Conservation (phyloP, 1,140 invertebrate species). For the Meloidogyne exigua region DNA sequence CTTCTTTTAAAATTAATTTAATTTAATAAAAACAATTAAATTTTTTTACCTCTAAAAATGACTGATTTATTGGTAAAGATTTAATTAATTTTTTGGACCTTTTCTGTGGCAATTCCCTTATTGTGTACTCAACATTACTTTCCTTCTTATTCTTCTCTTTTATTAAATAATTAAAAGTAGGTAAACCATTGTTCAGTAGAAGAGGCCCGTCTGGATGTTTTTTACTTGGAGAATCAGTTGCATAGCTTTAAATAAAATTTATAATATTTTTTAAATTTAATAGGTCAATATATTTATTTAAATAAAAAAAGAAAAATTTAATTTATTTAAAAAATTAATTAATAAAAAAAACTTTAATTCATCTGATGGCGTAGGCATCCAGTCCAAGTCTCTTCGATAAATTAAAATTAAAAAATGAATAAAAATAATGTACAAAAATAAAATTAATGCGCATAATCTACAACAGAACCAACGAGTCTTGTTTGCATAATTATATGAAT, state of each 20-base stretch:
- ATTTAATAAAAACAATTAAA: background rate
- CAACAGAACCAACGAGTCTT: conserved; percentile 5
- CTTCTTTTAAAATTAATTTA: conserved; percentile 36
- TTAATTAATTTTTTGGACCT: conserved; percentile 7
- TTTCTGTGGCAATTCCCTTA: background rate
- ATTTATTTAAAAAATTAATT: background rate
- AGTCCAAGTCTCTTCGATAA: conserved; percentile 3
- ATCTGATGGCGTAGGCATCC: background rate
- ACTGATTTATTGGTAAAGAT: background rate
- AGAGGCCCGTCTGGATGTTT: conserved; percentile 44
- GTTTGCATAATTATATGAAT: background rate
- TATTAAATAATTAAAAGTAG: background rate
- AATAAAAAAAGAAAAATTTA: too few relatives aligned
- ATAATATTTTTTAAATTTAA: background rate
- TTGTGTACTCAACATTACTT: conserved; percentile 3
- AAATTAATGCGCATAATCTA: background rate
- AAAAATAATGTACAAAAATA: background rate
- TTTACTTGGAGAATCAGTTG: conserved; percentile 25
- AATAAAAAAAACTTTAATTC: background rate
- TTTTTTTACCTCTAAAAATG: background rate
- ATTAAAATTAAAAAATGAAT: background rate
- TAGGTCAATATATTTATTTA: too few relatives aligned
- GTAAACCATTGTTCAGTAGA: conserved; percentile 34
- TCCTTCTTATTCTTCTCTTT: background rate
- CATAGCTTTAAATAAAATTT: background rate